These are phyloP conservation scores for Octopus bimaculoides DNA, from an alignment of 1,140 invertebrate genomes.

Conservation along the genomic window DNA sequence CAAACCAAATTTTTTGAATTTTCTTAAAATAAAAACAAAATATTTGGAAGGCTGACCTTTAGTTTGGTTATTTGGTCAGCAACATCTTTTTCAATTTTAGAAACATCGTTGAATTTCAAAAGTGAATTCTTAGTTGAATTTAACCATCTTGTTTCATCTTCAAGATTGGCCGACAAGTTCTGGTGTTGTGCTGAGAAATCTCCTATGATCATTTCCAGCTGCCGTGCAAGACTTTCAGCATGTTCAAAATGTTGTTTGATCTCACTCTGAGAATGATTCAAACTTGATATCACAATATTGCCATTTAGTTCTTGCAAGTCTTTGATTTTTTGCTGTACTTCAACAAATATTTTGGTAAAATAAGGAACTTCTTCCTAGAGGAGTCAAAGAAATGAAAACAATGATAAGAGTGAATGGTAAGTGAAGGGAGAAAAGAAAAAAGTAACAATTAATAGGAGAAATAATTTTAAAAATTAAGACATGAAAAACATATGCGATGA, in stretches of 20 bases:
- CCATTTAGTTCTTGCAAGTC: conserved; percentile 79
- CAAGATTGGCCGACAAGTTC: conserved; percentile 41
- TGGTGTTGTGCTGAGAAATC: conserved; percentile 45
- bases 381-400: not conserved
- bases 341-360: conserved; percentile 72
- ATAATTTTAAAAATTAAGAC: not conserved
- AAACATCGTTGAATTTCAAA: conserved; percentile 87
- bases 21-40: too few relatives aligned
- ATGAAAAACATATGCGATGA: not conserved
- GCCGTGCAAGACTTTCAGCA: conserved; percentile 71
- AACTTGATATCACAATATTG: conserved; percentile 67
- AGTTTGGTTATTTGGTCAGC: conserved; percentile 67
- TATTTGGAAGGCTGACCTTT: conserved; percentile 32
- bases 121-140: conserved; percentile 67
- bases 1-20: too few relatives aligned
- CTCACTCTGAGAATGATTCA: conserved; percentile 69
- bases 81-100: conserved; percentile 81
- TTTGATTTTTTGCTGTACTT: conserved; percentile 74
- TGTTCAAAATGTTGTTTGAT: conserved; percentile 77
- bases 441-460: not conserved
- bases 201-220: conserved; percentile 75
- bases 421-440: not conserved
- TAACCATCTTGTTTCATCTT: conserved; percentile 49
- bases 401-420: not conserved
- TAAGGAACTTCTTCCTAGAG: conserved; percentile 74